Evolutionary conservation across 2,113 vertebrate species (phyloP).

Genomic region (Pedionomus torquatus): DNA sequence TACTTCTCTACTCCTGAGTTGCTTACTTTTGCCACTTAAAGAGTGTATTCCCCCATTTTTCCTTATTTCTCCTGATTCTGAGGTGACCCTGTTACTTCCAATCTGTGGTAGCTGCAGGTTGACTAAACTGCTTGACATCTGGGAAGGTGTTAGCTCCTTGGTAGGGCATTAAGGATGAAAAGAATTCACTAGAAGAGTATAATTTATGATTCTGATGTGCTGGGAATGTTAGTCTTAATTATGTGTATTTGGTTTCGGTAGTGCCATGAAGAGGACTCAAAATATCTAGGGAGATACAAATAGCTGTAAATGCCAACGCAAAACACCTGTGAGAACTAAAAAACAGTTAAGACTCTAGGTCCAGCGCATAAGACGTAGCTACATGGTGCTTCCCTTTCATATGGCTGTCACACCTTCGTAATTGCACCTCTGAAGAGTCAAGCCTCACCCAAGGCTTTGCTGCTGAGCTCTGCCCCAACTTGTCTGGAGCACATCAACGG

Average conservation of each 20-base stretch:
- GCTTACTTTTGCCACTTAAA: not conserved
- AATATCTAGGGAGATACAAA: not conserved
- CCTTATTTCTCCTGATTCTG: not conserved
- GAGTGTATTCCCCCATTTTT: not conserved
- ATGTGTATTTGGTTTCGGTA: not conserved
- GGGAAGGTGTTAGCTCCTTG: not conserved
- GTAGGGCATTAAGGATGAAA: not conserved
- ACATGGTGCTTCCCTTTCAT: not conserved
- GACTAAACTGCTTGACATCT: not conserved
- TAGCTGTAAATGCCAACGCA: not conserved
- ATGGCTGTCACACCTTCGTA: not conserved
- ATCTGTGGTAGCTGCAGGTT: not conserved
- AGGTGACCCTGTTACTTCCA: not conserved
- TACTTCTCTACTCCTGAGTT: not conserved
- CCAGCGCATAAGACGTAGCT: not conserved
- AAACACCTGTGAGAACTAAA: not conserved
- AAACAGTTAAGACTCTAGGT: not conserved
- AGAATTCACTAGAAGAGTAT: not conserved
- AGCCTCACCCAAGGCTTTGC: not conserved
- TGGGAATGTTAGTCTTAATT: not conserved
- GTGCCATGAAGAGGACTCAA: not conserved
- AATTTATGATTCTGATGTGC: not conserved
- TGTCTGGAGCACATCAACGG: not conserved
- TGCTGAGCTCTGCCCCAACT: not conserved
- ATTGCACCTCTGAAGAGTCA: not conserved